Evolutionary conservation across 1,140 invertebrate genomes (phyloP).

Genomic region (Choristoneura fumiferana): DNA sequence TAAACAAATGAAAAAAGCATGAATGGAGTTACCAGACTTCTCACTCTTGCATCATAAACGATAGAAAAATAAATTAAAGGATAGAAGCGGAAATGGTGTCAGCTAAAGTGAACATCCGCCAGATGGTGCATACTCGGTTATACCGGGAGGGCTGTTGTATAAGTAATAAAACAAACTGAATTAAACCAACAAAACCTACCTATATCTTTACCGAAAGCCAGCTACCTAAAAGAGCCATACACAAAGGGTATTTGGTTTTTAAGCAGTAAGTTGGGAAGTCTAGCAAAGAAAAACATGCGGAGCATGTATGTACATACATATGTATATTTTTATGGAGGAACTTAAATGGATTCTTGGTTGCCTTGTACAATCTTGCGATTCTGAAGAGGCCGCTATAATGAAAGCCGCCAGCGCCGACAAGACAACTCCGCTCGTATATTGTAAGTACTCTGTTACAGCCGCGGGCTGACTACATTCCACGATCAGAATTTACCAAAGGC

Average conservation of each 20-base stretch:
- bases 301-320: conserved; percentile 4
- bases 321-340: conserved; percentile 10
- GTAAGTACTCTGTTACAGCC: conserved; percentile 19
- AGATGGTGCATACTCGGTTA: conserved; percentile 58
- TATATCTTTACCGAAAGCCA: not conserved
- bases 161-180: conserved; percentile 16
- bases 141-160: not conserved
- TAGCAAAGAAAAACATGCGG: not conserved
- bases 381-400: conserved; percentile 17
- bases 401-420: conserved; percentile 24
- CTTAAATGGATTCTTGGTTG: conserved; percentile 5
- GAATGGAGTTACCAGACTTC: conserved; percentile 29
- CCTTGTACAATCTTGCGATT: conserved; percentile 18
- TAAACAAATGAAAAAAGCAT: conserved; percentile 6
- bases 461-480: conserved; percentile 25
- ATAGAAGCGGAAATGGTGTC: conserved; percentile 61
- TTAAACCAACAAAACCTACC: conserved; percentile 9
- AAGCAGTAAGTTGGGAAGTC: not conserved
- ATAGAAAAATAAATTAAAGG: conserved; percentile 63
- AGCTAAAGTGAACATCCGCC: conserved; percentile 72
- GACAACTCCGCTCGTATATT: conserved; percentile 21
- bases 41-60: conserved; percentile 52
- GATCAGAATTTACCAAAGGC: conserved; percentile 23
- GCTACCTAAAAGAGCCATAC: conserved; percentile 1
- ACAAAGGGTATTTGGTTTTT: conserved; percentile 12